Evolutionary conservation across 1,140 invertebrate genomes (phyloP), one percentile per base, ranked within the genome.

Genomic region (Procambarus virginalis): DNA sequence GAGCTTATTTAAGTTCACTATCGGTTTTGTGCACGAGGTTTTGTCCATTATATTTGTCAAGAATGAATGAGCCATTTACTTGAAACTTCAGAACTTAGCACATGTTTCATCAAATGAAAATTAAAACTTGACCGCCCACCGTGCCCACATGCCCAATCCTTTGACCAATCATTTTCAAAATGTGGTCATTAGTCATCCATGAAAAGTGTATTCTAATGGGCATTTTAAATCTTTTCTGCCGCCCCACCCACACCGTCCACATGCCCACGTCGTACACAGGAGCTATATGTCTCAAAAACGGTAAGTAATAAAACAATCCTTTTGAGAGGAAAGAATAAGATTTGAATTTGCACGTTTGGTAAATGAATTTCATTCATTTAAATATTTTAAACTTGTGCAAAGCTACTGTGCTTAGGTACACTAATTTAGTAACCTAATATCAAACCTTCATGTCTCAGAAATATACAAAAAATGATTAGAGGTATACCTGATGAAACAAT

Each of bases 241-340:
- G 88, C 88, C 88, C 79, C 86, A 82, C 80, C 86, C 70, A 89
- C 86, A 76, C 70, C 81, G 58, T 49, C 64, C 82, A 84, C 82
- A 75, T 75, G 60, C 60, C 60, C 77, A 75, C 85, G 85, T 78
- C 86, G 86, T 87, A 87, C 86, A 84, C 88, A 89, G 88, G 88
- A 89, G 81, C 88, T 89, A 77, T 89, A 89, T 89, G 84, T 89
- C 88, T 84, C 88, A 89, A 89, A 89, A 84, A 89, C 88, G 88
- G 88, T 89, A 77, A 89, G 88, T 89, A 68, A 83, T 60, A 83
- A 81, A 89, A 77, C 73, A 55, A 75, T 83, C 51, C 86, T 89
- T 77, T 89, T 83, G 58, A 78, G 73, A 76, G 73, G 73, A 84
- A 55, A 76, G n/a, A 64, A 83, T 79, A 77, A 80, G 75, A 76